A percentile compares a stretch with the other conserved stretches of the same genome.
phyloP scores from a whole-genome alignment of 1,140 invertebrate genomes.

The Tenebrio molitor region DNA sequence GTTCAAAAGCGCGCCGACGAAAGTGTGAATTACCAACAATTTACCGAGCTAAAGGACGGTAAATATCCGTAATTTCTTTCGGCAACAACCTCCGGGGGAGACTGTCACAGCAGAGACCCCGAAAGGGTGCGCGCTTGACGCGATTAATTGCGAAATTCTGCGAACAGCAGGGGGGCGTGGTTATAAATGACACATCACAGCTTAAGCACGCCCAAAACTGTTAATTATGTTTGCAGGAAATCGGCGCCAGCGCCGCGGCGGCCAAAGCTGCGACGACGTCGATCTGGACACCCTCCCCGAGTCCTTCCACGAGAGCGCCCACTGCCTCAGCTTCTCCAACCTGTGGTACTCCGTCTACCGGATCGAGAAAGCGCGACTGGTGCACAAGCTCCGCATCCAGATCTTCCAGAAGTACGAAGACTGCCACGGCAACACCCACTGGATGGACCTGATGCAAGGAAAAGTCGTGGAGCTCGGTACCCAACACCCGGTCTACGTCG shows the following conservation, averaged over 20 bases:
- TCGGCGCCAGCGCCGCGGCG: slow-evolving; percentile 65
- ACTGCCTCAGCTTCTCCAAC: slow-evolving; percentile 70
- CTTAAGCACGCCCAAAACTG: neutral
- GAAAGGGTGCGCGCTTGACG: too few relatives aligned
- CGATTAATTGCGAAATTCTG: neutral
- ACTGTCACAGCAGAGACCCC: too few relatives aligned
- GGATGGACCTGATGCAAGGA: slow-evolving; percentile 65
- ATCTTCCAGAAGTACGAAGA: slow-evolving; percentile 66
- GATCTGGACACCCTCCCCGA: slow-evolving; percentile 64
- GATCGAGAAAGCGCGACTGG: slow-evolving; percentile 64
- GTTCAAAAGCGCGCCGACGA: slow-evolving; percentile 64
- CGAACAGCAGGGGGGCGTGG: too few relatives aligned
- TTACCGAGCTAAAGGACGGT: slow-evolving; percentile 38
- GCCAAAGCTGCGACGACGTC: slow-evolving; percentile 67
- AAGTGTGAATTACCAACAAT: slow-evolving; percentile 68
- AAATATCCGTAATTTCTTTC: slow-evolving; percentile 34
- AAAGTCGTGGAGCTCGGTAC: slow-evolving; percentile 57
- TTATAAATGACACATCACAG: too few relatives aligned
- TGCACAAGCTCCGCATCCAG: slow-evolving; percentile 65
- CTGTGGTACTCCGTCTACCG: slow-evolving; percentile 69
- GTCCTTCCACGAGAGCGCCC: slow-evolving; percentile 68
- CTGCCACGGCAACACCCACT: slow-evolving; percentile 59
- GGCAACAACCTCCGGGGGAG: neutral
- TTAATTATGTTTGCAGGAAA: neutral
- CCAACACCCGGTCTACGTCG: slow-evolving; percentile 40